Evolutionary conservation across 2,113 vertebrate genomes (phyloP).

Genomic region (Rhombomys opimus): DNA sequence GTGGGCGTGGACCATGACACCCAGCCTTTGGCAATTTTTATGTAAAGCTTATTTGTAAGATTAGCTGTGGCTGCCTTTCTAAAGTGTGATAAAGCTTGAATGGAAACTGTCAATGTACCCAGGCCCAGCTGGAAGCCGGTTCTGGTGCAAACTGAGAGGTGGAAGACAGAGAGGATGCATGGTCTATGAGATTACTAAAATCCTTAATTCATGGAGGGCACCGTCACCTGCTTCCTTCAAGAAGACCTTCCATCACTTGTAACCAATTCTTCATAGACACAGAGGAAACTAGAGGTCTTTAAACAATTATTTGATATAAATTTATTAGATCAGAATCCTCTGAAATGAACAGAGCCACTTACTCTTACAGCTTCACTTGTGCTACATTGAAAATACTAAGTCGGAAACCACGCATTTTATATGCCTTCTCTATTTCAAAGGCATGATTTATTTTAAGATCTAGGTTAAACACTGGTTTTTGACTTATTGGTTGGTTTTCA

Average conservation of each 20-base stretch:
- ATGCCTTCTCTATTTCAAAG: slow-evolving; percentile 39
- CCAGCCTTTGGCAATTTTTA: not conserved
- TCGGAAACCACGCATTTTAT: not conserved
- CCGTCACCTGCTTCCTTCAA: not conserved
- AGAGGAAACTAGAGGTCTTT: not conserved
- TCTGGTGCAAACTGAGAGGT: not conserved
- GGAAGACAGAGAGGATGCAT: not conserved
- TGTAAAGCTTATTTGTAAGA: not conserved
- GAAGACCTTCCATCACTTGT: not conserved
- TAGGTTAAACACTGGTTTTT: slow-evolving; percentile 33
- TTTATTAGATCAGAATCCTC: not conserved
- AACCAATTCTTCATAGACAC: slow-evolving; percentile 6
- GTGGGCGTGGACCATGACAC: not conserved
- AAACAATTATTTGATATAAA: not conserved
- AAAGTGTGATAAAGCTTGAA: not conserved
- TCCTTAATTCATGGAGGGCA: not conserved
- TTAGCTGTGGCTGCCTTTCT: not conserved
- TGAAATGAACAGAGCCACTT: not conserved
- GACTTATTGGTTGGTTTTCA: slow-evolving; percentile 44
- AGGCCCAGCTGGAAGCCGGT: not conserved
- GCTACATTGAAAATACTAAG: slow-evolving; percentile 8
- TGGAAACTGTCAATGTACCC: not conserved
- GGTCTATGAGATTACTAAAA: not conserved
- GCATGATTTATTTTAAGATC: slow-evolving; percentile 33
- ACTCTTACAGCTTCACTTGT: not conserved